phyloP scores from a whole-genome alignment of 2,113 vertebrate species.

The Fulica atra region DNA sequence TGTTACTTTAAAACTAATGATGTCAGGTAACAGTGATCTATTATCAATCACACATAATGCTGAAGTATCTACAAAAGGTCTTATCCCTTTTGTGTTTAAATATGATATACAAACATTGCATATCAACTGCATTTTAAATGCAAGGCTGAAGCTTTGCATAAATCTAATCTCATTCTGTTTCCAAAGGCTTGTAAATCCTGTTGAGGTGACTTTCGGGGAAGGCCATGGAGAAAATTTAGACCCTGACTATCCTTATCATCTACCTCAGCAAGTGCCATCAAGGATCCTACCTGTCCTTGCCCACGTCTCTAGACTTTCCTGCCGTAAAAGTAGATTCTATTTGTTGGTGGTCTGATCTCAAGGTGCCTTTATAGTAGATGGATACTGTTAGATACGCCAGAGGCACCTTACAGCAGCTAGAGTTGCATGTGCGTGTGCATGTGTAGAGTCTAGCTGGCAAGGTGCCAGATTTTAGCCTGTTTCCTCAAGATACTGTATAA shows the following conservation, averaged over 20 bases:
- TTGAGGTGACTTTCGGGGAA: neutral
- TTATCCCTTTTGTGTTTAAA: neutral
- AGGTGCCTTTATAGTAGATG: neutral
- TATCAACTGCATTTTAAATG: neutral
- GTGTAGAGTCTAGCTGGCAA: neutral
- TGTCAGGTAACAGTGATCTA: neutral
- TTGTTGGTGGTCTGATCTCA: neutral
- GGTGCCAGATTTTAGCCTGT: neutral
- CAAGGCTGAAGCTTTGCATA: neutral
- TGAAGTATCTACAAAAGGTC: neutral
- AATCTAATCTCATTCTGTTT: neutral
- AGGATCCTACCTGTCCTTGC: neutral
- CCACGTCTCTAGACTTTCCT: neutral
- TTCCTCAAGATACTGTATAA: neutral
- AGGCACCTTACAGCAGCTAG: neutral
- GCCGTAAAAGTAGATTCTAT: neutral
- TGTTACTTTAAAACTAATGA: neutral
- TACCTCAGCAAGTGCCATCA: neutral
- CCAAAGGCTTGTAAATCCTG: neutral
- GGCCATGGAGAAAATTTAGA: neutral
- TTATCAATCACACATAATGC: neutral
- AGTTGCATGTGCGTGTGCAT: fast-evolving
- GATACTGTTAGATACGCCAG: neutral
- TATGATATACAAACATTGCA: neutral
- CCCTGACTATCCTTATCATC: neutral